Evolutionary conservation across 2,113 vertebrate genomes (phyloP), one percentile per base, ranked within the genome.

Genomic region (Grantiella picta): DNA sequence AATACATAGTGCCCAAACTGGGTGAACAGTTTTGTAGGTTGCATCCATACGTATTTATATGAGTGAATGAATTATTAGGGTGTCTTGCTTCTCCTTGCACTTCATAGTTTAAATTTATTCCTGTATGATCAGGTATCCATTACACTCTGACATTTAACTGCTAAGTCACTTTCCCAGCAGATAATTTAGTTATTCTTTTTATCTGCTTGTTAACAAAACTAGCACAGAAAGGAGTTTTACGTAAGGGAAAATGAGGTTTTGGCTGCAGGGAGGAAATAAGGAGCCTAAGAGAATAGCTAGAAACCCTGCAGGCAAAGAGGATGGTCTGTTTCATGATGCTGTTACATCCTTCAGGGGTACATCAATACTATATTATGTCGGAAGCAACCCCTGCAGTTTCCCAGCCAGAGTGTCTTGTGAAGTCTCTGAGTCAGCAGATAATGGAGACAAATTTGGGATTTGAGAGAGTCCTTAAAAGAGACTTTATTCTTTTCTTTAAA

Each of bases 351-450:
- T 94, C 79, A 64, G 87, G 52, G 79, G 47, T 88, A 80, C 87
- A 94, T 94, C 88, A 93, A 75, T 96, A 63, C 88, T 70, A 0
- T 82, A 68, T 93, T 88, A 77, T 88, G 79, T 95, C 8, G 12
- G 96, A 96, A 96, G 79, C 85, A 96, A 88, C 85, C 76, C 93
- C 94, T 96, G 93, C 88, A 70, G 94, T 88, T 95, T 92, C 82
- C 35, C 88, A 93, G 90, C 66, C 92, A 56, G 66, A 92, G 47
- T 63, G 75, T 90, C 88, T 77, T 95, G 79, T 93, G 95, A 97
- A 95, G 88, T 86, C 44, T 94, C 93, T 88, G 90, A 94, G 85
- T 96, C 95, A 97, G 94, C 95, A 96, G 75, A 92, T 96, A 93
- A 86, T 81, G 85, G 69, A 95, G 85, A 77, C 71, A 81, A 93